Evolutionary conservation across 2,113 vertebrate species (phyloP), one percentile per base, ranked within the genome.

Genomic region (Barbus barbus): DNA sequence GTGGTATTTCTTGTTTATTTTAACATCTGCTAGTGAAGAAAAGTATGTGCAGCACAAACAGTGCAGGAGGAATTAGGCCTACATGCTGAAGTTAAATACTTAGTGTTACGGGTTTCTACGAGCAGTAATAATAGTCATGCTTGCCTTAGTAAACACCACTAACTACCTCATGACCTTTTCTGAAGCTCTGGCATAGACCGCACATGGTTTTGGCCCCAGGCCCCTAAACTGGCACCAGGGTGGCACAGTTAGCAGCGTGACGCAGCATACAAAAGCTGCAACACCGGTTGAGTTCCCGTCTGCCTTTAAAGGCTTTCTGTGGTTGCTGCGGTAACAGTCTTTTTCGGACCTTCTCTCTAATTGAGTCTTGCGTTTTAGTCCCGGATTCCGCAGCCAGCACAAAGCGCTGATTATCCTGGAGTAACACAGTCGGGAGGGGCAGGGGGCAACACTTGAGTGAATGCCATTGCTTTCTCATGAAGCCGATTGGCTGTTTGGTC

Each of bases 381-480:
- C 87, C 85, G 89, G 90, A 93, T 93, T 94, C 91, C 92, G 87
- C 93, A 88, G 75, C 90, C 88, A 87, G 80, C 83, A 94, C 94
- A 96, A 94, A 96, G 94, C 91, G 77, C 63, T 89, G 90, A 93
- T 96, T 95, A 95, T 95, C 93, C 90, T 88, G 73, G 79, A 82
- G 74, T 67, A 61, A 76, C n/a, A 44, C 65, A 84, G 84, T 63
- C 63, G 83, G 88, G 89, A 83, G 14, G 65, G 83, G 63, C 24
- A 72, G 91, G 53, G 71, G 74, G 73, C 78, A 85, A 79, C 61
- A 69, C 82, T 87, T 93, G 91, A 92, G 90, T 86, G 80, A 87
- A 88, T 92, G 90, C 94, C 94, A 91, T 83, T 3, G 79, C 84
- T 92, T 94, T 94, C 93, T 93, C 93, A 91, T 91, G 89, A 88